Evolutionary conservation across 2,113 vertebrate genomes (phyloP).

Genomic region (Azemiops feae): DNA sequence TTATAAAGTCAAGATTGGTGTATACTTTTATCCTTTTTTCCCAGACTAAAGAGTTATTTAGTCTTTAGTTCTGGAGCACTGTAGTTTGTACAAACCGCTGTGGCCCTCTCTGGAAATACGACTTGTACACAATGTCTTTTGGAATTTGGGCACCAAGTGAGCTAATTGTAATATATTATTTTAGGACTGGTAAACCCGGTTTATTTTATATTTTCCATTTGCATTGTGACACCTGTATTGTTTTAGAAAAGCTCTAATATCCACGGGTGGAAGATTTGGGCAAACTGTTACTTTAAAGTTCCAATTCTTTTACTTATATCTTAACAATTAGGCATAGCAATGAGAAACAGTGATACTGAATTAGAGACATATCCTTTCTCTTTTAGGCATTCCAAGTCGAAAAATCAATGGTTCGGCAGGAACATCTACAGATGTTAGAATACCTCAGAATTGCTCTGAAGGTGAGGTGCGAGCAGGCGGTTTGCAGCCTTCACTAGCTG

Average conservation of each 20-base stretch:
- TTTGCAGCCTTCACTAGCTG: slow-evolving; percentile 75
- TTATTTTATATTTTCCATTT: background rate
- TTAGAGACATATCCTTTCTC: background rate
- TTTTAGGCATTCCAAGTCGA: slow-evolving; percentile 82
- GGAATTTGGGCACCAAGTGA: background rate
- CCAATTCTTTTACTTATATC: background rate
- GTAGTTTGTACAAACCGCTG: background rate
- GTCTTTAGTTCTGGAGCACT: background rate
- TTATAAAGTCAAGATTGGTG: background rate
- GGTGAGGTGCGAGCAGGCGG: slow-evolving; percentile 69
- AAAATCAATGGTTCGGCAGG: slow-evolving; percentile 71
- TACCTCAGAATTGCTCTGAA: slow-evolving; percentile 73
- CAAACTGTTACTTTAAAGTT: background rate
- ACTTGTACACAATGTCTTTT: background rate
- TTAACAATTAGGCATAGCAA: background rate
- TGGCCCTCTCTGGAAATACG: background rate
- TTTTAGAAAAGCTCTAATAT: background rate
- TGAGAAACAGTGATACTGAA: background rate
- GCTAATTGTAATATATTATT: background rate
- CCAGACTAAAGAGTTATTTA: background rate
- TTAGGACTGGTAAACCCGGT: background rate
- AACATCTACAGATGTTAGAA: slow-evolving; percentile 69
- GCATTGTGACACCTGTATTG: background rate
- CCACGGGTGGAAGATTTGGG: background rate
- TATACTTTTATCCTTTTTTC: too few species aligned